Percentiles rank a stretch among this genome's conserved stretches.
Conservation (phyloP, 2,113 vertebrate species). For the Nesoenas mayeri region DNA sequence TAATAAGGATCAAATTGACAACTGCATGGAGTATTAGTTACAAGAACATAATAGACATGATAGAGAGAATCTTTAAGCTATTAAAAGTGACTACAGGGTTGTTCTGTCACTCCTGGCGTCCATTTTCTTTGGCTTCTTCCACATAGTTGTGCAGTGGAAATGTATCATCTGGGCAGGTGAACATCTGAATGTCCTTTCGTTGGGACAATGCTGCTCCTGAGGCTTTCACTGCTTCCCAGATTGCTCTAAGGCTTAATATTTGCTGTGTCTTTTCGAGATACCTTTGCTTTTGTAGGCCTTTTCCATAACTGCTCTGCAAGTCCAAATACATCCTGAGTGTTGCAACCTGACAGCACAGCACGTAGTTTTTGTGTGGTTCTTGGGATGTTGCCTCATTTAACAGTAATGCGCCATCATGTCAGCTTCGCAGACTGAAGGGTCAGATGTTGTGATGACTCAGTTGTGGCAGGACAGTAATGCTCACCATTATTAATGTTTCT, state of each 20-base stretch:
- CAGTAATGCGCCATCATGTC: not conserved
- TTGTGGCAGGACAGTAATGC: not conserved
- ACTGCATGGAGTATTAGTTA: slow-evolving; percentile 1
- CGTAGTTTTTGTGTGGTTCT: not conserved
- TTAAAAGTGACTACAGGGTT: not conserved
- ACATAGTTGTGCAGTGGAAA: not conserved
- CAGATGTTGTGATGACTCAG: not conserved
- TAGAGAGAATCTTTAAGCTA: not conserved
- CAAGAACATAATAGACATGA: not conserved
- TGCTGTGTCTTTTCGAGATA: not conserved
- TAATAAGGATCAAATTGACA: slow-evolving; percentile 42
- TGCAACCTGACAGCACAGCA: not conserved
- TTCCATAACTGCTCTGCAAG: not conserved
- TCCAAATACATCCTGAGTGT: not conserved
- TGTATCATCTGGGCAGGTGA: not conserved
- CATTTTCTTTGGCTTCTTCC: not conserved
- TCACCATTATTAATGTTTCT: not conserved
- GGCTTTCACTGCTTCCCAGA: not conserved
- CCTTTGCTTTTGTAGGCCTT: not conserved
- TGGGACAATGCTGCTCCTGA: not conserved
- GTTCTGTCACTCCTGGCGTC: not conserved
- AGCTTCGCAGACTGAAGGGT: not conserved
- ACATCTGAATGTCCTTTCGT: not conserved
- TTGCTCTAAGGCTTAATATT: not conserved
- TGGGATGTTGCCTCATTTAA: not conserved